Evolutionary conservation across 1,140 invertebrate species (phyloP), one percentile per base, ranked within the genome.

Genomic region (Metaphire vulgaris): DNA sequence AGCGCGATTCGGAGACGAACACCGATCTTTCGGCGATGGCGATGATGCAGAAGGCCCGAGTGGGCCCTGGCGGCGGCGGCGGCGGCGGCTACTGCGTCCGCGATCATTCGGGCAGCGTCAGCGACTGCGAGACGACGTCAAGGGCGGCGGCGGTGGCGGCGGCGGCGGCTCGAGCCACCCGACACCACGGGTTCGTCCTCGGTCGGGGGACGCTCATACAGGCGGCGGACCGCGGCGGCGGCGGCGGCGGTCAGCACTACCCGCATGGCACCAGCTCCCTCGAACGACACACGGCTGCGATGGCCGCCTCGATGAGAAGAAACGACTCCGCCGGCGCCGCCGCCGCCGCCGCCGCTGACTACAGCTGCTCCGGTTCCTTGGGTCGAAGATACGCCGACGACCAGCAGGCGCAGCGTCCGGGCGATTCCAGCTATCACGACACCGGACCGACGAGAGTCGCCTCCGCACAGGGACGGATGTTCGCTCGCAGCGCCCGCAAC

Each of bases 31-130:
- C 84, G 1, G 81, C 82, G 79, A 73, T 84, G 72, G 69, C 72
- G 70, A 66, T 31, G 72, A 34, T 74, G 75, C 74, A 74, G 75
- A 71, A 75, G 78, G 70, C 71, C 67, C 2, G 41, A 77, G 72
- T 73, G 56, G 74, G 90, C 91, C 79, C 90, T 90, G 1, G 91
- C 91, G 79, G 91, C 90, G 81, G 88, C 91, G 77, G 90, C 91
- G 84, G 90, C 90, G 15, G 83, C 90, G 28, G 89, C 88, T 74
- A 90, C 90, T 89, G 79, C 81, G 65, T 90, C 87, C 64, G 85
- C 86, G 41, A 56, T 56, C 41, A 56, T 56, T 12, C 21, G 41
- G 41, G 41, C 6, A 56, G 41, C 21, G 41, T 56, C 41, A 56
- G 64, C 79, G 80, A 69, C 80, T 82, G 76, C 82, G 83, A 65